Evolutionary conservation across 1,140 invertebrate genomes (phyloP).

Genomic region (Trichonephila clavata): DNA sequence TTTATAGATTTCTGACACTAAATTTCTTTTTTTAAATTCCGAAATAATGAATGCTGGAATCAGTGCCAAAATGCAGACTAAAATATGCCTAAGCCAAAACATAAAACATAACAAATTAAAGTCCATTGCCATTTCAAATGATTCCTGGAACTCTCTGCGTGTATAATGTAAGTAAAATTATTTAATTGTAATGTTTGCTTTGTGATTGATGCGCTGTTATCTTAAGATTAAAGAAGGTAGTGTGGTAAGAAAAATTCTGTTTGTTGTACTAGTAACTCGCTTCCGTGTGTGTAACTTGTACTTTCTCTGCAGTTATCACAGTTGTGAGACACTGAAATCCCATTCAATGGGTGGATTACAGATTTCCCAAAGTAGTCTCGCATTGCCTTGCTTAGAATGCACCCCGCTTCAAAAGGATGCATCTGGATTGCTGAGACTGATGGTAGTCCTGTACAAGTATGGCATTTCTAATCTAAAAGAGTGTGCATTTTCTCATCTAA

Average conservation of each 20-base stretch:
- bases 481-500: constrained; percentile 39
- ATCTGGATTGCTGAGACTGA: constrained; percentile 74
- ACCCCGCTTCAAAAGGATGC: constrained; percentile 59
- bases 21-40: too few relatives aligned
- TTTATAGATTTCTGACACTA: too few relatives aligned
- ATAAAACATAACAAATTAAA: too few relatives aligned
- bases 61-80: too few relatives aligned
- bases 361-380: constrained; percentile 66
- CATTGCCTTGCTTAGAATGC: constrained; percentile 72
- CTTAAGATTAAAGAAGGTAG: not conserved
- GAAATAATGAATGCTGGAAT: too few relatives aligned
- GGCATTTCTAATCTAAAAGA: constrained; percentile 64
- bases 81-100: too few relatives aligned
- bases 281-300: constrained; percentile 52
- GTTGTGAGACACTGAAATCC: constrained; percentile 67
- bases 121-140: too few relatives aligned
- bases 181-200: not conserved
- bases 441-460: constrained; percentile 73
- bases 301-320: constrained; percentile 71
- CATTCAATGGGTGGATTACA: constrained; percentile 77
- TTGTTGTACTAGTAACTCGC: not conserved
- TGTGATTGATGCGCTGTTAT: not conserved
- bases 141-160: too few relatives aligned
- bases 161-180: not conserved
- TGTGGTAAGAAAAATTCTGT: not conserved